These are phyloP conservation scores for Sphyrna mokarran DNA, from an alignment of 2,113 vertebrate genomes.

Conservation along the genomic window DNA sequence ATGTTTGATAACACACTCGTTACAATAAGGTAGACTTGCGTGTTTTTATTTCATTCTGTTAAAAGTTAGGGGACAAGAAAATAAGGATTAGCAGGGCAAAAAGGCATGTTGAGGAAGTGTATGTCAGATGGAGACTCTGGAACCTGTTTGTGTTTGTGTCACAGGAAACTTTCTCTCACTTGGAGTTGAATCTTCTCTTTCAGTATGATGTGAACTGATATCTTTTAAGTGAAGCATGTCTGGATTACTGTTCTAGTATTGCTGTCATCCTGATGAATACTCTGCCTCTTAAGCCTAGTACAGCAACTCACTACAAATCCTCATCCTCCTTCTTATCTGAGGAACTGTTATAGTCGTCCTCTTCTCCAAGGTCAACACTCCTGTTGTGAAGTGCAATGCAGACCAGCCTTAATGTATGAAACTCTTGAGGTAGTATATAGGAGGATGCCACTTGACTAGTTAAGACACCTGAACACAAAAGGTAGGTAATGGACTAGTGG, in stretches of 20 bases:
- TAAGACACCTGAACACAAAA: no score
- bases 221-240: neutral
- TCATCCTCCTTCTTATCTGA: no score
- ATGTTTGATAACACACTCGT: neutral
- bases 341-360: no score
- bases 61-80: neutral
- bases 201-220: neutral
- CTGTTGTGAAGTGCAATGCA: no score
- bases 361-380: no score
- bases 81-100: neutral
- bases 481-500: no score
- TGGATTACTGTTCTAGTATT: neutral
- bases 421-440: no score
- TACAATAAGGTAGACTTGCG: neutral
- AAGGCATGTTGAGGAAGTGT: neutral
- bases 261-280: neutral
- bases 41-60: neutral
- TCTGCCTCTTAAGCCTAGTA: no score
- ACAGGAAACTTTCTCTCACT: neutral
- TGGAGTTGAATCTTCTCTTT: no score
- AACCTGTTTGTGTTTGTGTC: neutral
- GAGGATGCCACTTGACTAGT: no score
- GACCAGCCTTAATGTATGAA: no score
- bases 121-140: neutral
- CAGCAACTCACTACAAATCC: no score